A percentile compares a stretch with the other conserved stretches of the same genome.
These are phyloP conservation scores for Limonius californicus DNA, from an alignment of 1,140 invertebrate genomes.

Conservation along the genomic window DNA sequence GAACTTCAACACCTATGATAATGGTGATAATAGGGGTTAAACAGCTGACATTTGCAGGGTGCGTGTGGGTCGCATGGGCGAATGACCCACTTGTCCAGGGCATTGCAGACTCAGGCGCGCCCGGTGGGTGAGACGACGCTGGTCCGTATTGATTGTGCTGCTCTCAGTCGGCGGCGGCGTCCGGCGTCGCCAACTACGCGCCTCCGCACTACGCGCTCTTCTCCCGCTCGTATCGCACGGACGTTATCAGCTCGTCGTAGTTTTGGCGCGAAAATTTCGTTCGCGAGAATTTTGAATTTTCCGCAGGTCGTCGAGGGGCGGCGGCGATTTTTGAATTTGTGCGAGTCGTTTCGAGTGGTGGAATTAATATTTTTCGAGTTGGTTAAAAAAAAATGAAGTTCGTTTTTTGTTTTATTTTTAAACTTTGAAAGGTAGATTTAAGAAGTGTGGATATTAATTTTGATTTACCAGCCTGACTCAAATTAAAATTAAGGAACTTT, in stretches of 20 bases:
- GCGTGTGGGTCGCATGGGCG: conserved; percentile 26
- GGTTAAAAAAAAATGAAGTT: too few relatives aligned
- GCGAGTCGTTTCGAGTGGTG: too few relatives aligned
- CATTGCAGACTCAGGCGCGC: conserved; percentile 27
- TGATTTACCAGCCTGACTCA: too few relatives aligned
- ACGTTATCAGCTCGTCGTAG: conserved; percentile 17
- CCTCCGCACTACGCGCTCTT: conserved; percentile 18
- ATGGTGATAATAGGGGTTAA: conserved; percentile 2
- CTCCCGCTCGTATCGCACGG: conserved; percentile 16
- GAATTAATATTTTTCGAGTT: too few relatives aligned
- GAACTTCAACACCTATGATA: neutral
- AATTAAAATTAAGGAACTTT: too few relatives aligned
- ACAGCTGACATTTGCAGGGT: conserved; percentile 6
- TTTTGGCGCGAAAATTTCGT: conserved; percentile 36
- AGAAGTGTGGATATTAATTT: too few relatives aligned
- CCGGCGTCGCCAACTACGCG: conserved; percentile 35
- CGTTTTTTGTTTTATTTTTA: too few relatives aligned
- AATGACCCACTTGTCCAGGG: conserved; percentile 37
- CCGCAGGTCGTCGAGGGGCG: neutral
- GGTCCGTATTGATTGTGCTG: conserved; percentile 35
- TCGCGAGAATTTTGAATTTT: neutral
- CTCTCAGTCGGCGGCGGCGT: conserved; percentile 39
- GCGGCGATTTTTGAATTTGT: too few relatives aligned
- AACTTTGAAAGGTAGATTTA: too few relatives aligned
- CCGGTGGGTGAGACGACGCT: conserved; percentile 32